Conservation (phyloP, 2,113 vertebrate species). For the Rhinopomastus cyanomelas region DNA sequence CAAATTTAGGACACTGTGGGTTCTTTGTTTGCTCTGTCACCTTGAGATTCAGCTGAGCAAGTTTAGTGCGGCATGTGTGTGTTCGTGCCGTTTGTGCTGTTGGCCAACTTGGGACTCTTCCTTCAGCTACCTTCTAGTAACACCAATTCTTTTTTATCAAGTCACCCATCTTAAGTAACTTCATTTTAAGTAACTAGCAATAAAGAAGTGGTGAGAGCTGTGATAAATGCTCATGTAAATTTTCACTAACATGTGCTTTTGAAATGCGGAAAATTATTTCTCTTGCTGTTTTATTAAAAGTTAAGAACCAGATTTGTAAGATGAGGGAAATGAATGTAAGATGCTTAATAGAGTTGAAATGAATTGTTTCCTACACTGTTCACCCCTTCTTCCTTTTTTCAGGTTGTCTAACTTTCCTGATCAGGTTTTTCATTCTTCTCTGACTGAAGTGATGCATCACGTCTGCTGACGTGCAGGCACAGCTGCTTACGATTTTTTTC, state of each 20-base stretch:
- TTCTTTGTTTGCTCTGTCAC: constrained; percentile 59
- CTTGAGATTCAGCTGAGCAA: constrained; percentile 25
- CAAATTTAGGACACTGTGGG: constrained; percentile 25
- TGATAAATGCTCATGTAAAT: constrained; percentile 21
- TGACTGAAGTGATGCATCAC: constrained; percentile 18
- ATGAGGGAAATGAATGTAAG: neutral
- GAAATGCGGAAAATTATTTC: constrained; percentile 24
- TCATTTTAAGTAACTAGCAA: constrained; percentile 40
- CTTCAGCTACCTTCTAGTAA: constrained; percentile 29
- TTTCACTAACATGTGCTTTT: neutral
- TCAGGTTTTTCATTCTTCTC: neutral
- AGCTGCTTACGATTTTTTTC: constrained; percentile 3
- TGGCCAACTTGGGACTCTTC: constrained; percentile 10
- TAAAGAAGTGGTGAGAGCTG: constrained; percentile 33
- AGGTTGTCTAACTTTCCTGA: neutral
- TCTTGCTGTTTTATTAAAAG: constrained; percentile 24
- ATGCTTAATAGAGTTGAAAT: neutral
- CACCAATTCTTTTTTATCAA: constrained; percentile 8
- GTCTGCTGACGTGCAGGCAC: constrained; percentile 12
- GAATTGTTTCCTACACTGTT: neutral
- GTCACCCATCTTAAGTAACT: constrained; percentile 4
- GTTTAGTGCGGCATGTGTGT: neutral
- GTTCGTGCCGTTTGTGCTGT: constrained; percentile 25
- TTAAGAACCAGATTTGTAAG: neutral
- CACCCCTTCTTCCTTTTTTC: neutral